Evolutionary conservation across 1,140 invertebrate species (phyloP).

Genomic region (Lordiphosa collinella): DNA sequence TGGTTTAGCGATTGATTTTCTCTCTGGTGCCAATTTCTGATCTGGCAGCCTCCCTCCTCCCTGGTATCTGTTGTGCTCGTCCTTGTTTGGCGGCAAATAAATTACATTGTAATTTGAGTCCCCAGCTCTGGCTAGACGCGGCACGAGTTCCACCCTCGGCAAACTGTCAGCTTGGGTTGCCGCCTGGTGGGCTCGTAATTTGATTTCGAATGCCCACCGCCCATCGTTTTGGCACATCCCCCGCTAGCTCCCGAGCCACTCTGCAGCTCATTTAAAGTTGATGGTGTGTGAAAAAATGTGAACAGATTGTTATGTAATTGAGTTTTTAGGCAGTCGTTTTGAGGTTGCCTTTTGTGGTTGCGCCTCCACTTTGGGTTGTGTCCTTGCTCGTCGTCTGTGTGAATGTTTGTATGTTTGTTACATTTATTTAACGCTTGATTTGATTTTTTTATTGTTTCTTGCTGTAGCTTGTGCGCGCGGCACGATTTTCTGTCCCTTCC

Average conservation of each 20-base stretch:
- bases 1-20: conserved; percentile 66
- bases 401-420: conserved; percentile 39
- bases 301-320: conserved; percentile 80
- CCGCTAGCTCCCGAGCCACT: neutral
- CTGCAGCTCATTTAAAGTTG: conserved; percentile 76
- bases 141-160: conserved; percentile 40
- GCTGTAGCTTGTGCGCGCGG: no score
- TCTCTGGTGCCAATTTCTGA: conserved; percentile 39
- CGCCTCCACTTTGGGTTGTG: conserved; percentile 23
- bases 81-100: conserved; percentile 65
- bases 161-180: conserved; percentile 25
- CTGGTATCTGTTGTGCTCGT: neutral
- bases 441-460: conserved; percentile 36
- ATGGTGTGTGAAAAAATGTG: conserved; percentile 80
- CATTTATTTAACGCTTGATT: conserved; percentile 75
- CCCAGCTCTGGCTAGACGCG: conserved; percentile 45
- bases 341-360: conserved; percentile 72
- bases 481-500: neutral
- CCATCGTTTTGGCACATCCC: conserved; percentile 53
- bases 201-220: conserved; percentile 64
- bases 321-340: conserved; percentile 78
- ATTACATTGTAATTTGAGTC: conserved; percentile 78
- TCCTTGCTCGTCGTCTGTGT: conserved; percentile 28
- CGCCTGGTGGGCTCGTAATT: conserved; percentile 48
- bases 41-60: conserved; percentile 6